Conservation (phyloP, 2,888 invertebrate species). For the Cataglyphis albicans region DNA sequence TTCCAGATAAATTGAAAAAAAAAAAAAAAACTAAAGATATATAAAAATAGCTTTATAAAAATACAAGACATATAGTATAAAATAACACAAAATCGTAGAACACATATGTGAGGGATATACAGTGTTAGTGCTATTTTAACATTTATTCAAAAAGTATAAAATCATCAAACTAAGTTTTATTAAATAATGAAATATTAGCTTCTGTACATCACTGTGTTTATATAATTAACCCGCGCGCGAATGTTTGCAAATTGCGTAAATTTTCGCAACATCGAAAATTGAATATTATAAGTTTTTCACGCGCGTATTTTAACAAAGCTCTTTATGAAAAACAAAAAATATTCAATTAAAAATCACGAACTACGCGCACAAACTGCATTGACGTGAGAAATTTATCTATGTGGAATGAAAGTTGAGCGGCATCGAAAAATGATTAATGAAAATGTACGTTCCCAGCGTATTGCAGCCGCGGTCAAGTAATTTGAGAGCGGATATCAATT, state of each 20-base stretch:
- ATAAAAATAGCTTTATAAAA: not conserved
- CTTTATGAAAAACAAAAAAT: not conserved
- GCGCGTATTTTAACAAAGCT: slow-evolving; percentile 8
- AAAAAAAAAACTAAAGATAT: not conserved
- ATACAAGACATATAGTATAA: not conserved
- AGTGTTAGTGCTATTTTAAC: not conserved
- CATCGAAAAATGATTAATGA: slow-evolving; percentile 47
- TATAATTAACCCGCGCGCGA: not conserved
- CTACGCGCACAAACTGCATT: slow-evolving; percentile 22
- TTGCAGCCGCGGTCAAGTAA: slow-evolving; percentile 34
- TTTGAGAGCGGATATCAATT: slow-evolving; percentile 50
- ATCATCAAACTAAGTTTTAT: not conserved
- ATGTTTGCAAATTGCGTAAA: slow-evolving; percentile 3
- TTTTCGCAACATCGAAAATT: slow-evolving; percentile 4
- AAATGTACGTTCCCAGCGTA: slow-evolving; percentile 36
- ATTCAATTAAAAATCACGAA: slow-evolving; percentile 29
- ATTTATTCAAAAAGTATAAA: slow-evolving; percentile 12
- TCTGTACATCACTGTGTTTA: not conserved
- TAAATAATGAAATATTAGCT: not conserved
- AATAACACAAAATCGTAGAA: not conserved
- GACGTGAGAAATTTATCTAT: slow-evolving; percentile 32
- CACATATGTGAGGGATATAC: not conserved
- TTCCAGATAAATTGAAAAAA: not conserved
- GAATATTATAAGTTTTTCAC: slow-evolving; percentile 15
- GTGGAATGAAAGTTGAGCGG: slow-evolving; percentile 24